Percentiles rank a stretch among this genome's conserved stretches.
phyloP scores from a whole-genome alignment of 2,888 invertebrate genomes.

The Sceliomorpha sp. region DNA sequence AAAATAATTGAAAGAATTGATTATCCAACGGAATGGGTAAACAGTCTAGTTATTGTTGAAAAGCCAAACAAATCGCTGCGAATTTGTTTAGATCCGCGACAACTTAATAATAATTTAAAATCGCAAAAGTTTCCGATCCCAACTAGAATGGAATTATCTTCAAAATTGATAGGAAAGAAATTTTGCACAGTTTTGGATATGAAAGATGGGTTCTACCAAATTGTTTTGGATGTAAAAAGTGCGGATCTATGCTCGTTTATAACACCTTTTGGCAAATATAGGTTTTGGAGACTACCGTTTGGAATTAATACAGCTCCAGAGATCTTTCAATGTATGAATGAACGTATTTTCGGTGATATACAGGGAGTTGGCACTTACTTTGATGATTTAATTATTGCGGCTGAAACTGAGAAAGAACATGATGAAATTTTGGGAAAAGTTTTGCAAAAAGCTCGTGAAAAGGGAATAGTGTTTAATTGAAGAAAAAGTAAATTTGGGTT shows the following conservation, averaged over 20 bases:
- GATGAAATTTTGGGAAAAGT: conserved; percentile 17
- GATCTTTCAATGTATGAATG: conserved; percentile 59
- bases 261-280: too few relatives aligned
- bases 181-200: neutral
- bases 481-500: conserved; percentile 40
- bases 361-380: conserved; percentile 52
- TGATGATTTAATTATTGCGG: conserved; percentile 24
- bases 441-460: conserved; percentile 33
- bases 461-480: conserved; percentile 37
- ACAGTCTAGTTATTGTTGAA: conserved; percentile 29
- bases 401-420: neutral
- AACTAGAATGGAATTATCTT: neutral
- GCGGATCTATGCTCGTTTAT: too few relatives aligned
- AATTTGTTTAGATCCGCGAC: conserved; percentile 55
- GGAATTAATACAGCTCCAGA: conserved; percentile 62
- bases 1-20: conserved; percentile 29
- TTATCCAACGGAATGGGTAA: conserved; percentile 31
- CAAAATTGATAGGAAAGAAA: too few relatives aligned
- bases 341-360: conserved; percentile 57
- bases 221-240: too few relatives aligned
- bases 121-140: conserved; percentile 59
- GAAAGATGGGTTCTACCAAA: too few relatives aligned
- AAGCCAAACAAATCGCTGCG: conserved; percentile 47
- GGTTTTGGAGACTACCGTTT: too few relatives aligned
- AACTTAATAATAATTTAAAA: conserved; percentile 62